These are phyloP conservation scores for Caenorhabditis japonica DNA, from an alignment of 2,888 invertebrate species.

Conservation along the genomic window DNA sequence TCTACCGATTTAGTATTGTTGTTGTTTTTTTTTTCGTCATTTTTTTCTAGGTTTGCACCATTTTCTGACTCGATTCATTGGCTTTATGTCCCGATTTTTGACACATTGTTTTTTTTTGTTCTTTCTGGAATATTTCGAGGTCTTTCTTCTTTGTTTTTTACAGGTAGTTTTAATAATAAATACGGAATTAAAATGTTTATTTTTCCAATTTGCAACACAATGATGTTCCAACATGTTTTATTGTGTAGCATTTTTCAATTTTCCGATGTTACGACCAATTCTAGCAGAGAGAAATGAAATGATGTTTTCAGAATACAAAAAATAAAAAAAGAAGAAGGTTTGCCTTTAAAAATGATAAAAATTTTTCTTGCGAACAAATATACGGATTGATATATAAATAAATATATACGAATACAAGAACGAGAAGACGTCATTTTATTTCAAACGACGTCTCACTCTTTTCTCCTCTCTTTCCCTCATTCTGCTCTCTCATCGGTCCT, in stretches of 20 bases:
- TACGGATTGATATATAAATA: too few relatives aligned
- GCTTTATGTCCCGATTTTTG: not conserved
- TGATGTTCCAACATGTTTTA: constrained; percentile 10
- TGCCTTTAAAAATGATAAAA: constrained; percentile 23
- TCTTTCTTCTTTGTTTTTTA: not conserved
- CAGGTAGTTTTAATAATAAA: too few relatives aligned
- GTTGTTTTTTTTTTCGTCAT: not conserved
- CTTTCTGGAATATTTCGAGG: not conserved
- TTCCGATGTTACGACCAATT: too few relatives aligned
- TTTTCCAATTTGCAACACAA: too few relatives aligned
- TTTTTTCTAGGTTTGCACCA: not conserved
- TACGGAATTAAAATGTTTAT: too few relatives aligned
- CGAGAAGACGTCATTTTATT: constrained; percentile 34
- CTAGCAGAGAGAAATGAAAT: too few relatives aligned
- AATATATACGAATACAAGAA: constrained; percentile 38
- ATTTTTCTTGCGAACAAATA: constrained; percentile 20
- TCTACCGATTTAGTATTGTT: not conserved
- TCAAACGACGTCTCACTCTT: constrained; percentile 14
- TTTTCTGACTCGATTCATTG: not conserved
- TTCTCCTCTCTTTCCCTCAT: constrained; percentile 7
- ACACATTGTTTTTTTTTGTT: not conserved
- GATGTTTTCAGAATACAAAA: constrained; percentile 12
- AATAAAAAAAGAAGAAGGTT: constrained; percentile 6
- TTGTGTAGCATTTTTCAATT: constrained; percentile 5
- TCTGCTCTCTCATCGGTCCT: constrained; percentile 48